These are phyloP conservation scores for Ptychadena robeensis DNA, from an alignment of 2,797 vertebrate genomes.

Conservation along the genomic window DNA sequence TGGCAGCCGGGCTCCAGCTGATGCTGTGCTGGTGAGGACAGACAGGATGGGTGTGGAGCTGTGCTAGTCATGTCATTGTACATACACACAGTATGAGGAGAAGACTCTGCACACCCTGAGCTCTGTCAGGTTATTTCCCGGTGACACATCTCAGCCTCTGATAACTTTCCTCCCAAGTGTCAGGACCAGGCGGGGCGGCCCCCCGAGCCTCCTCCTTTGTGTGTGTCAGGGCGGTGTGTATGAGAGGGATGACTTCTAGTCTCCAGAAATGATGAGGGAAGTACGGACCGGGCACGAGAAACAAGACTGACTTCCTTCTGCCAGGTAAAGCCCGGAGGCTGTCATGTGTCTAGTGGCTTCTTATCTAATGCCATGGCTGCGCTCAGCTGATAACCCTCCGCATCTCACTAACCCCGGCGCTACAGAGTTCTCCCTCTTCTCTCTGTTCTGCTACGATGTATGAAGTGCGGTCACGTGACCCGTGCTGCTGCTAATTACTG, in stretches of 20 bases:
- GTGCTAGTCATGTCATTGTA: background rate
- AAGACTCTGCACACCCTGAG: too few relatives aligned
- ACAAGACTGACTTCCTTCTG: constrained; percentile 60
- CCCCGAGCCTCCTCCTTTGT: constrained; percentile 58
- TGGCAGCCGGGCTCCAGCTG: too few relatives aligned
- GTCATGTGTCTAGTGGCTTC: background rate
- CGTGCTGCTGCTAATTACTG: too few relatives aligned
- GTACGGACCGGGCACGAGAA: constrained; percentile 69
- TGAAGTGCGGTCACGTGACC: too few relatives aligned
- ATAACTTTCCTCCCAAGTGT: background rate
- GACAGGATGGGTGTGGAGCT: constrained; percentile 43
- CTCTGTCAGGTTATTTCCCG: too few relatives aligned
- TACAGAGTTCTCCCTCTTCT: background rate
- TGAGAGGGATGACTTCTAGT: constrained; percentile 71
- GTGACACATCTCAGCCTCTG: background rate
- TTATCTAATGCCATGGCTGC: background rate
- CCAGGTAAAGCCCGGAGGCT: constrained; percentile 28
- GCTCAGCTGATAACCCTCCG: constrained; percentile 9
- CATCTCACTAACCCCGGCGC: background rate
- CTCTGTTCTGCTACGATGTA: background rate
- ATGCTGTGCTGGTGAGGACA: too few relatives aligned
- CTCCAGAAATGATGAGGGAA: constrained; percentile 90
- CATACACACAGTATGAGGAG: too few relatives aligned
- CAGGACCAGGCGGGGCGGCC: constrained; percentile 40
- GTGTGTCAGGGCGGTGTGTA: constrained; percentile 72